Evolutionary conservation across 2,888 invertebrate genomes (phyloP), one percentile per base, ranked within the genome.

Genomic region (Ichneumon xanthorius): DNA sequence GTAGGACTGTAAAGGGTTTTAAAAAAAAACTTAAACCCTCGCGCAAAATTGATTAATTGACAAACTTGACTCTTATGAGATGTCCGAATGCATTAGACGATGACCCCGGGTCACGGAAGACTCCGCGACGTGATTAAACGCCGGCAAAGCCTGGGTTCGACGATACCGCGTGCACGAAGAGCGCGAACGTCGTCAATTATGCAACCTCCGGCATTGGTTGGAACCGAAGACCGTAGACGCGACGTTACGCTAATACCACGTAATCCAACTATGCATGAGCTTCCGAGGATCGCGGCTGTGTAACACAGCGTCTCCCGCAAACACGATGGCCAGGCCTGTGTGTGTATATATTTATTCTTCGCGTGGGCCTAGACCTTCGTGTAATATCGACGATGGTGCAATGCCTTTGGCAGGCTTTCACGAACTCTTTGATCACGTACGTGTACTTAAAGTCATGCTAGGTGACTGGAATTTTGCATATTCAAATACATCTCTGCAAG

Each of bases 321-420:
- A 40, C 50, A 53, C 73, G 76, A 77, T 73, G 53, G 78, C 73
- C 67, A 40, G 16, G 4, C 40, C 33, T 55, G 65, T 53, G 40
- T 77, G 80, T 76, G 50, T 73, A 77, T 73, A 48, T 82, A 77
- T 73, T 63, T 73, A 73, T 80, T 77, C 55, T 73, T 53, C 50
- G 80, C 80, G 85, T 86, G 82, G 83, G 82, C 85, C 83, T 80
- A 82, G 85, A 83, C 85, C 82, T 86, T 86, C 80, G 80, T 72
- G 72, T 50, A 50, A 75, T 76, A 83, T 82, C 80, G 77, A 77
- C 72, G 72, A 80, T 82, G 82, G 73, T 68, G 85, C 82, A 83
- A 80, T 77, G 55, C 48, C 63, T 68, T 63, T 61, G 53, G 63
- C 76, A 70, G 55, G 77, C 77, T 80, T 73, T 80, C 73, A 80